Evolutionary conservation across 2,797 vertebrate genomes (phyloP), one percentile per base, ranked within the genome.

Genomic region (Brachyrhaphis roseni): DNA sequence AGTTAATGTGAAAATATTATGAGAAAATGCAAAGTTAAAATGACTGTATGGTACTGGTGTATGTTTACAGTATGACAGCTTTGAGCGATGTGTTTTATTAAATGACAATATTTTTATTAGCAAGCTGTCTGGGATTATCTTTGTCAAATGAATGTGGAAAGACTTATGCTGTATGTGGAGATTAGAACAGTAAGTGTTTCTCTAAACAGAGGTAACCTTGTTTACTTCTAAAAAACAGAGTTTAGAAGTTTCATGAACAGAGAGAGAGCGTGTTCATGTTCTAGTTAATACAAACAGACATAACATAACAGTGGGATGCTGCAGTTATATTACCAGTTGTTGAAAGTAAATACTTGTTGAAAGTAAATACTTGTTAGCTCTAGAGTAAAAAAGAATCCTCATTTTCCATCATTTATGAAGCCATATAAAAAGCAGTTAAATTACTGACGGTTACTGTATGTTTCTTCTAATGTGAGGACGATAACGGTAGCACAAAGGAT

Each of bases 401-500:
- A 55, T 16, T 64, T 59, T 57, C 34, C 23, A 8, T 16, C 36
- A 26, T 41, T 68, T 10, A 23, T 68, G 64, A 5, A 34, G 39
- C 39, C 11, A 74, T 75, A 13, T 71, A 43, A 10, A 64, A 26
- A 31, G 31, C 39, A 76, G 53, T 55, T 2, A 79, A 86, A 82
- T 68, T 26, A 74, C 36, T 76, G 20, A 51, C 73, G 76, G 78
- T 23, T 15, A 62, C 15, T 18, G 45, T 47, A 45, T 47, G n/a
- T 71, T 43, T n/a, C 12, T 71, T n/a, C 4, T 31, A 28, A 36
- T 0, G 2, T 43, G 59, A 81, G 76, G 77, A 64, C 72, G 26
- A 57, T 57, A 11, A 62, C 82, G 72, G 74, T 75, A 83, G 77
- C 82, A 59, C 79, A 81, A 88, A 7, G 46, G 62, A 76, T 41